A percentile compares a stretch with the other conserved stretches of the same genome.
These are phyloP conservation scores for Tokudaia tokunoshimensis DNA, from an alignment of 2,797 vertebrate species.

Conservation along the genomic window DNA sequence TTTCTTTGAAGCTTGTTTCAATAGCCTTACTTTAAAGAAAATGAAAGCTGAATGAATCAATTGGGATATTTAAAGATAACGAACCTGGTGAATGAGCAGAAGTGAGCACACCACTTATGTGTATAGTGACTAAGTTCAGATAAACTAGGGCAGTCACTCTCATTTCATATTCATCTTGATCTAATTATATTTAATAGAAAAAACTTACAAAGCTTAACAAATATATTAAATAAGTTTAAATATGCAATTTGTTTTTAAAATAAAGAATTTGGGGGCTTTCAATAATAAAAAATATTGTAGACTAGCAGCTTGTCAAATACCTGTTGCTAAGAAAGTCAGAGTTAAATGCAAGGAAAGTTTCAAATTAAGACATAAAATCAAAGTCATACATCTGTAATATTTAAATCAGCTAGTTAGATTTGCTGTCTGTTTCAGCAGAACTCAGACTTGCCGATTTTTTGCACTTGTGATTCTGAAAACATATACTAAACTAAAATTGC, in stretches of 20 bases:
- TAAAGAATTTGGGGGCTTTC: not conserved
- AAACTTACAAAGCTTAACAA: not conserved
- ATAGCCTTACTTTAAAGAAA: not conserved
- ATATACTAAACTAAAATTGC: not conserved
- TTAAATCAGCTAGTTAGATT: not conserved
- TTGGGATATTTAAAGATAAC: not conserved
- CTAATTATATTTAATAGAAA: constrained; percentile 5
- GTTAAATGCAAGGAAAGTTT: not conserved
- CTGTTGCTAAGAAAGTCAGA: not conserved
- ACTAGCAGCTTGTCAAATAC: not conserved
- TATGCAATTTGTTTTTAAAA: not conserved
- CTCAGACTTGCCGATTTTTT: too few species aligned
- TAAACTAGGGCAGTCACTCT: not conserved
- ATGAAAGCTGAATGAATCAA: too few species aligned
- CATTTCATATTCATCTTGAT: not conserved
- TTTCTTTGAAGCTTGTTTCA: constrained; percentile 3
- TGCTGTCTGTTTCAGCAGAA: not conserved
- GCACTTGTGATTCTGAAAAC: not conserved
- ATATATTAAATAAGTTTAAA: not conserved
- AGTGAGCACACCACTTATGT: not conserved
- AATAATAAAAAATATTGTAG: not conserved
- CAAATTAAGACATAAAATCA: not conserved
- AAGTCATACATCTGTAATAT: not conserved
- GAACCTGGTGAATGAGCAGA: not conserved
- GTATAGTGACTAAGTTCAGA: not conserved